A percentile compares a stretch with the other conserved stretches of the same genome.
Evolutionary conservation across 2,113 vertebrate genomes (phyloP).

Genomic region (Budorcas taxicolor): DNA sequence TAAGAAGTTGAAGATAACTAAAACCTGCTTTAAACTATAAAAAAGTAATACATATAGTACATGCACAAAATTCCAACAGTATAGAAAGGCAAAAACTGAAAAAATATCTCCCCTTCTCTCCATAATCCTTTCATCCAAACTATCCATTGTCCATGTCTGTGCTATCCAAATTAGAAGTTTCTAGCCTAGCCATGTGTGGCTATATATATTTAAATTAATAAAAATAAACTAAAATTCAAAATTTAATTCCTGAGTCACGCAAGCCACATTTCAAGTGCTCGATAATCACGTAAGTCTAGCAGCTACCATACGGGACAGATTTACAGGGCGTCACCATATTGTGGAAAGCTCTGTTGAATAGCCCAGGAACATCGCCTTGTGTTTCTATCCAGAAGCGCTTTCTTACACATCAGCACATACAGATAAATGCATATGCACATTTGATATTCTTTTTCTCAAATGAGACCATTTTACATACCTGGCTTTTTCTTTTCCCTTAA

Average conservation of each 20-base stretch:
- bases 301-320: background rate
- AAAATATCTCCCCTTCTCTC: background rate
- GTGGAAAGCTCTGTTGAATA: background rate
- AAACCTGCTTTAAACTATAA: background rate
- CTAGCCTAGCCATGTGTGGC: background rate
- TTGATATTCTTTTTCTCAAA: background rate
- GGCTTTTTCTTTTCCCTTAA: background rate
- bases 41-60: background rate
- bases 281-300: rapidly evolving
- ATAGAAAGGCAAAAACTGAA: background rate
- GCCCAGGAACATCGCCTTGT: background rate
- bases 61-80: background rate
- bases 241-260: background rate
- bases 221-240: background rate
- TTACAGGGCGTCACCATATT: background rate
- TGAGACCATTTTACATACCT: background rate
- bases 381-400: background rate
- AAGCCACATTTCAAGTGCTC: background rate
- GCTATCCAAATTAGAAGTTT: background rate
- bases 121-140: background rate
- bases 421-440: background rate
- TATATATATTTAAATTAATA: background rate
- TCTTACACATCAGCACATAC: background rate
- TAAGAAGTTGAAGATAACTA: background rate
- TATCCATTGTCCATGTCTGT: background rate